Conservation (phyloP, 2,113 vertebrate species). For the Raja brachyura region DNA sequence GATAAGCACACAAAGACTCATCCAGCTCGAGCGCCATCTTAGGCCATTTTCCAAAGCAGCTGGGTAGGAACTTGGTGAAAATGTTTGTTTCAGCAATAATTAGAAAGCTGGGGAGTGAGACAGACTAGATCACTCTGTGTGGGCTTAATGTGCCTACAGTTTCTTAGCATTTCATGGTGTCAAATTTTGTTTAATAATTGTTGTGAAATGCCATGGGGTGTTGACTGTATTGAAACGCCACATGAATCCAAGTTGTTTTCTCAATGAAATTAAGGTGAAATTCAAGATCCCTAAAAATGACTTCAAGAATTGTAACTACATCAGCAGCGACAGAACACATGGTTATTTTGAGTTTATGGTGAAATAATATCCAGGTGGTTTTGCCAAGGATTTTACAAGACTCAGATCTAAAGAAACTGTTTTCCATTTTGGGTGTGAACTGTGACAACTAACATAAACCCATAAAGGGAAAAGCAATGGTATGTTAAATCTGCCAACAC, state of each 20-base stretch:
- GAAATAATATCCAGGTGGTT: neutral
- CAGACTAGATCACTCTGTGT: too few species aligned
- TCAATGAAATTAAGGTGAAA: neutral
- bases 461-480: slow-evolving; percentile 6
- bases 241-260: neutral
- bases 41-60: neutral
- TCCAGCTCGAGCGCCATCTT: too few species aligned
- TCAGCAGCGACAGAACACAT: neutral
- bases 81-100: neutral
- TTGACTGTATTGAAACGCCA: neutral
- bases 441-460: slow-evolving; percentile 11
- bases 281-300: neutral
- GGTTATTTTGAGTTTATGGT: neutral
- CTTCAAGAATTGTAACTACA: neutral
- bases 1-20: too few species aligned
- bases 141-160: too few species aligned
- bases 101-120: too few species aligned
- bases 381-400: slow-evolving; percentile 4
- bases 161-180: neutral
- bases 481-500: slow-evolving; percentile 15
- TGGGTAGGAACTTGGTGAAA: neutral
- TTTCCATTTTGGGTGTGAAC: slow-evolving; percentile 30
- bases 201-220: neutral
- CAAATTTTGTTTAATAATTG: slow-evolving; percentile 24
- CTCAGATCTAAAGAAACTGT: neutral